A percentile compares a stretch with the other conserved stretches of the same genome.
Evolutionary conservation across 2,797 vertebrate genomes (phyloP).

Genomic region (Mormyrops boulengeri): DNA sequence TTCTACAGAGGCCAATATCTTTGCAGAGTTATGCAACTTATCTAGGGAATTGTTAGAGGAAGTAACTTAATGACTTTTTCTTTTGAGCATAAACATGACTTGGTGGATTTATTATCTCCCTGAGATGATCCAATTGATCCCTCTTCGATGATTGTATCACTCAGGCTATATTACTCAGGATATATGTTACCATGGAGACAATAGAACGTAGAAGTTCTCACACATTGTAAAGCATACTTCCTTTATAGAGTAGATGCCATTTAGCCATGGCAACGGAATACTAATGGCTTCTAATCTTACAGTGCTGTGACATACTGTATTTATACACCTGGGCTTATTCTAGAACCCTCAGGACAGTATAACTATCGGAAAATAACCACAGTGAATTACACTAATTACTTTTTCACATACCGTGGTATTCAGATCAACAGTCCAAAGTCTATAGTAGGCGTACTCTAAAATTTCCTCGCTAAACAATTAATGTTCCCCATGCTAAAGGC

Average conservation of each 20-base stretch:
- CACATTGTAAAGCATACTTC: not conserved
- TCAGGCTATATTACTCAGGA: not conserved
- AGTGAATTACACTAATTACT: not conserved
- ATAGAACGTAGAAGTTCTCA: not conserved
- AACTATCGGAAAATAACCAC: not conserved
- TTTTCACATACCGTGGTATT: not conserved
- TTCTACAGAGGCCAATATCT: not conserved
- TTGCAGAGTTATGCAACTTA: not conserved
- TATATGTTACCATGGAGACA: conserved; percentile 10
- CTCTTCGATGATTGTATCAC: not conserved
- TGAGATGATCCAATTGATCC: not conserved
- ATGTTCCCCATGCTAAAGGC: not conserved
- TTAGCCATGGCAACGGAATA: not conserved
- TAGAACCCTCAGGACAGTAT: not conserved
- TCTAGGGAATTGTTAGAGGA: not conserved
- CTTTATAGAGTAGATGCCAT: not conserved
- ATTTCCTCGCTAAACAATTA: not conserved
- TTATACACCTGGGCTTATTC: not conserved
- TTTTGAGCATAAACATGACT: not conserved
- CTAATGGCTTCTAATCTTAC: not conserved
- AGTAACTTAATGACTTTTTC: not conserved
- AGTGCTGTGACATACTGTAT: not conserved
- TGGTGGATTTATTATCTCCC: not conserved
- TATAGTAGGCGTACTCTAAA: not conserved
- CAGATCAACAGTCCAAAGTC: not conserved